These are phyloP conservation scores for Zoroaster sp. DNA, from an alignment of 53 echinoderm and acorn worm species.

Conservation along the genomic window DNA sequence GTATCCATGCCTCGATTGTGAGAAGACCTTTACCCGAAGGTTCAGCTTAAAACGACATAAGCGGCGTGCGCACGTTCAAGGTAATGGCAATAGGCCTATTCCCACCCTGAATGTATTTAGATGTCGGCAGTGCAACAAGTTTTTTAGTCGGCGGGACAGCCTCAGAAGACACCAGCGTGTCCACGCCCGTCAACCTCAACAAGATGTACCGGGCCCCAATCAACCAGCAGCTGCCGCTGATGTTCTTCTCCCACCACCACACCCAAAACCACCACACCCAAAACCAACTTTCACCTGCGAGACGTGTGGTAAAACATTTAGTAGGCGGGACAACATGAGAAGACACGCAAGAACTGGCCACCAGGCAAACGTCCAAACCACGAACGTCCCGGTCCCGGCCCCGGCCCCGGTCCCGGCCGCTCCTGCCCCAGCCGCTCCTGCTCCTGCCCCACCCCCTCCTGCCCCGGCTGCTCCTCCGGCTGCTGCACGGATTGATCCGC, in stretches of 20 bases:
- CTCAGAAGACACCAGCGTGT: neutral
- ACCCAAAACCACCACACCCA: neutral
- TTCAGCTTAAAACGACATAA: neutral
- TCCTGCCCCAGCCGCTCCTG: too few relatives aligned
- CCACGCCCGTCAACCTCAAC: neutral
- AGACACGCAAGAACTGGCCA: too few relatives aligned
- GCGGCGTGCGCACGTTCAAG: neutral
- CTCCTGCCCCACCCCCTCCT: too few relatives aligned
- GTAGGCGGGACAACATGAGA: too few relatives aligned
- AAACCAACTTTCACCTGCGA: neutral
- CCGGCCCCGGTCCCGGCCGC: too few relatives aligned
- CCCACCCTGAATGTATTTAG: neutral
- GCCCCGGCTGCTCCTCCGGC: too few relatives aligned
- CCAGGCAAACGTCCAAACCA: too few relatives aligned
- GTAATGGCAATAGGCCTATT: neutral
- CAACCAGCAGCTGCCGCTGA: neutral
- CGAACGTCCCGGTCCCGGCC: too few relatives aligned
- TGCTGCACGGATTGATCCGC: too few relatives aligned
- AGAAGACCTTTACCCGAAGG: neutral
- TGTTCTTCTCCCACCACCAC: neutral
- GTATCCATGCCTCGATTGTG: neutral
- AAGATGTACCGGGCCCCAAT: neutral
- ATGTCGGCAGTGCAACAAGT: neutral
- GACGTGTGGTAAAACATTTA: too few relatives aligned
- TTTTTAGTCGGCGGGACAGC: neutral